phyloP scores from a whole-genome alignment of 2,113 vertebrate genomes.

The Brachyhypopomus gauderio region DNA sequence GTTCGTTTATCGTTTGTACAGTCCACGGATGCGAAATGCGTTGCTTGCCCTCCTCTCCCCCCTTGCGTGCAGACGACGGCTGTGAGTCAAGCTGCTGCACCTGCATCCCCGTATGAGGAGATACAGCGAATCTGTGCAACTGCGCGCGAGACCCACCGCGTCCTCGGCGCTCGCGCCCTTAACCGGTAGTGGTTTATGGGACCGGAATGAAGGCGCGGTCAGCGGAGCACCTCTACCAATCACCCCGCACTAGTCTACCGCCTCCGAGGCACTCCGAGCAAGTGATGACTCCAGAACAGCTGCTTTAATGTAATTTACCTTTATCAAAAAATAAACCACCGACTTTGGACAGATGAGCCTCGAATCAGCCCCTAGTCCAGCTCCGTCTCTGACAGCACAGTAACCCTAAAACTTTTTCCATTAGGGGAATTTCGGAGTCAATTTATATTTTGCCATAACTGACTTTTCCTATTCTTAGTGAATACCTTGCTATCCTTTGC shows the following conservation, averaged over 20 bases:
- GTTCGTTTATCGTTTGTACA: no score
- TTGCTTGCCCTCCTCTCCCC: slow-evolving; percentile 37
- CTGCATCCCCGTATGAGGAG: slow-evolving; percentile 51
- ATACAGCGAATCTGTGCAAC: slow-evolving; percentile 34
- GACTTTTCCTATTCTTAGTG: no score
- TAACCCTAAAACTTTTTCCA: neutral
- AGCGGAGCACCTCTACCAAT: slow-evolving; percentile 55
- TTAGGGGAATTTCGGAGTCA: neutral
- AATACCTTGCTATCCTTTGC: no score
- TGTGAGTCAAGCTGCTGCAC: slow-evolving; percentile 51
- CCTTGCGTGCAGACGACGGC: slow-evolving; percentile 41
- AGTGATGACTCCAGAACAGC: slow-evolving; percentile 45
- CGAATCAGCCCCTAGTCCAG: neutral
- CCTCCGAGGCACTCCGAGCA: no score
- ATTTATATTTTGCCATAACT: no score
- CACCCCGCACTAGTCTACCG: slow-evolving; percentile 3
- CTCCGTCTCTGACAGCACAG: neutral
- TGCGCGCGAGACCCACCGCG: slow-evolving; percentile 18
- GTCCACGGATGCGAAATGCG: slow-evolving; percentile 52
- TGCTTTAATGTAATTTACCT: slow-evolving; percentile 2
- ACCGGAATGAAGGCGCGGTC: slow-evolving; percentile 52
- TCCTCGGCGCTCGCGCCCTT: slow-evolving; percentile 44
- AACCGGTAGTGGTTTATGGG: slow-evolving; percentile 44
- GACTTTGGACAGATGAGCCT: no score
- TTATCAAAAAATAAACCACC: neutral